These are phyloP conservation scores for Idaea aversata DNA, from an alignment of 2,888 invertebrate genomes.

Conservation along the genomic window DNA sequence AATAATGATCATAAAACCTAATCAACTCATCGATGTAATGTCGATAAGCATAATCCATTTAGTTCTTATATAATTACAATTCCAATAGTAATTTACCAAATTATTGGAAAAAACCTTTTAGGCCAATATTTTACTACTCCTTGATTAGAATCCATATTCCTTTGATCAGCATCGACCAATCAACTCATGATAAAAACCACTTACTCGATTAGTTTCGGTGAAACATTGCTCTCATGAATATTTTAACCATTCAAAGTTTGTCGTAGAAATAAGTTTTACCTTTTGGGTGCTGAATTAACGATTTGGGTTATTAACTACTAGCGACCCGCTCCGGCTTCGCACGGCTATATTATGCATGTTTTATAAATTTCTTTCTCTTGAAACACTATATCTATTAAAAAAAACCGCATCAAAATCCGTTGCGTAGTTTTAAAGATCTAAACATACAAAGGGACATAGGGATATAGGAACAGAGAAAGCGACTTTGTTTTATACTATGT, in stretches of 20 bases:
- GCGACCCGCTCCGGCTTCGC: too few relatives aligned
- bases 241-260: conserved; percentile 7
- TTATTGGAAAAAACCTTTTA: conserved; percentile 12
- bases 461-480: too few relatives aligned
- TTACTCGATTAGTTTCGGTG: conserved; percentile 40
- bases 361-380: too few relatives aligned
- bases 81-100: conserved; percentile 5
- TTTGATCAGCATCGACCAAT: conserved; percentile 32
- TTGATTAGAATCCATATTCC: conserved; percentile 16
- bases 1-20: too few relatives aligned
- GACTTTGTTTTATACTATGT: too few relatives aligned
- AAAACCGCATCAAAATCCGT: too few relatives aligned
- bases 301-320: not conserved
- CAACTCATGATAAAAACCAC: conserved; percentile 44
- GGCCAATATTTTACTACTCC: conserved; percentile 16
- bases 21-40: too few relatives aligned
- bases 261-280: conserved; percentile 9
- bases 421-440: too few relatives aligned
- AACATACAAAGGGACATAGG: too few relatives aligned
- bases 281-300: not conserved
- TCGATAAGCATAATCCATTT: not conserved
- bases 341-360: too few relatives aligned
- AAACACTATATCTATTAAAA: too few relatives aligned
- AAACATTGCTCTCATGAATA: conserved; percentile 14
- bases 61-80: not conserved